Conservation (phyloP, 1,140 invertebrate species). For the Steinernema khuongi region DNA sequence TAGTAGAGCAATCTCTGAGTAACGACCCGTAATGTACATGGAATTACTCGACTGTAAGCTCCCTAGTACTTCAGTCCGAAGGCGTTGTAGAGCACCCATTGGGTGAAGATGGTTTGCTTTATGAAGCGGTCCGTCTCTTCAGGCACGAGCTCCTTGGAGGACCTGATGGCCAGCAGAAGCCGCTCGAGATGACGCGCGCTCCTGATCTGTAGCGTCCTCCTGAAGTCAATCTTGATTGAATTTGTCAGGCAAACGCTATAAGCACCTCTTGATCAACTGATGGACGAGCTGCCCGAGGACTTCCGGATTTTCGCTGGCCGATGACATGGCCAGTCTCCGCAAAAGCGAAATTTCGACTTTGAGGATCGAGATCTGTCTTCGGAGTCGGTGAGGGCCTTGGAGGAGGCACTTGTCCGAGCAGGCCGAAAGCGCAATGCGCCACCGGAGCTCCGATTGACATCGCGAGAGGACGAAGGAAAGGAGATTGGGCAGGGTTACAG, state of each 20-base stretch:
- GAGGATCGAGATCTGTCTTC: conserved; percentile 3
- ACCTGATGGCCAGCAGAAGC: not conserved
- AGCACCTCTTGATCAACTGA: not conserved
- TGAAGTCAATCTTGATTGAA: not conserved
- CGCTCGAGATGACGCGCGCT: not conserved
- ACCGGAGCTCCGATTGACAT: not conserved
- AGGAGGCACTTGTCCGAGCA: not conserved
- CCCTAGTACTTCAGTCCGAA: not conserved
- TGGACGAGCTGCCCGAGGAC: not conserved
- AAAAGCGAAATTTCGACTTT: not conserved
- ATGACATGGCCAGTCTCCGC: not conserved
- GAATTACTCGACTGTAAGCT: not conserved
- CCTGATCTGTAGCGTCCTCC: not conserved
- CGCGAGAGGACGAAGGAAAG: conserved; percentile 1
- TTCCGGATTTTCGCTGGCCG: not conserved
- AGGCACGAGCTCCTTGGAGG: not conserved
- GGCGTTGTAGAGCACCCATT: conserved; percentile 9
- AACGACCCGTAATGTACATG: conserved; percentile 3
- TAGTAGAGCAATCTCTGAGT: not conserved
- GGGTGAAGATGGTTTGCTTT: conserved; percentile 3
- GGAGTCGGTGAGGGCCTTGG: not conserved
- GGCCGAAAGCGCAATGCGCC: not conserved
- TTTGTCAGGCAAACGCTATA: not conserved
- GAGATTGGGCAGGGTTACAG: not conserved
- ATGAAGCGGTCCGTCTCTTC: not conserved